Conservation (phyloP, 2,113 vertebrate genomes). For the Varanus komodoensis region DNA sequence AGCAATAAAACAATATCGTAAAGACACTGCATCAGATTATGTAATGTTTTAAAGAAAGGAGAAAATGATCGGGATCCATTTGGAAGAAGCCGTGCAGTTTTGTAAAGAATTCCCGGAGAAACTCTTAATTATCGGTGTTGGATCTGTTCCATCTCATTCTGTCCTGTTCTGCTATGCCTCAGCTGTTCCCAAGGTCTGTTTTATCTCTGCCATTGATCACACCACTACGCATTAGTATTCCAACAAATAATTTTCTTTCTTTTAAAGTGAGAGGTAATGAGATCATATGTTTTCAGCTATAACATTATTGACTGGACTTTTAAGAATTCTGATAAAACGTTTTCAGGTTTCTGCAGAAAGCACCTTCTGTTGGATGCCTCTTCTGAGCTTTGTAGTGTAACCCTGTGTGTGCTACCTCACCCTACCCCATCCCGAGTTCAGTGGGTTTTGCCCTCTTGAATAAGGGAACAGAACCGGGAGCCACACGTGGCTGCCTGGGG, state of each 20-base stretch:
- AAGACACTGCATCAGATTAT: slow-evolving; percentile 4
- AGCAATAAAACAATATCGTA: slow-evolving; percentile 19
- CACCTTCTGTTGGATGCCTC: not conserved
- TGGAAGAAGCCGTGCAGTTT: not conserved
- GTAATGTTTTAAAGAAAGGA: not conserved
- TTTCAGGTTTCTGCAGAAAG: not conserved
- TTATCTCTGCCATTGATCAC: not conserved
- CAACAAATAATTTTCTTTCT: not conserved
- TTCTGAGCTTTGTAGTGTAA: not conserved
- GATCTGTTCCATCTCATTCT: slow-evolving; percentile 2
- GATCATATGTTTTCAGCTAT: not conserved
- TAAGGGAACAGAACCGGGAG: no score
- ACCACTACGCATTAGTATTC: not conserved
- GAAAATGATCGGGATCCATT: not conserved
- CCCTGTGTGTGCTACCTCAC: not conserved
- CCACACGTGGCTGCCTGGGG: no score
- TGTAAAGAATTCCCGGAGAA: not conserved
- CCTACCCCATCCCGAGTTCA: not conserved
- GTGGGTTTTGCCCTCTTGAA: not conserved
- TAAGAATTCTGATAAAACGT: not conserved
- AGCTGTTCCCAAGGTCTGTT: not conserved
- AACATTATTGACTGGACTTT: not conserved
- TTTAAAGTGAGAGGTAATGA: not conserved
- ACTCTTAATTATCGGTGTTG: not conserved
- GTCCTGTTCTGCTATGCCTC: not conserved